These are phyloP conservation scores for Apantesis nais DNA, from an alignment of 2,888 invertebrate species.

Conservation along the genomic window DNA sequence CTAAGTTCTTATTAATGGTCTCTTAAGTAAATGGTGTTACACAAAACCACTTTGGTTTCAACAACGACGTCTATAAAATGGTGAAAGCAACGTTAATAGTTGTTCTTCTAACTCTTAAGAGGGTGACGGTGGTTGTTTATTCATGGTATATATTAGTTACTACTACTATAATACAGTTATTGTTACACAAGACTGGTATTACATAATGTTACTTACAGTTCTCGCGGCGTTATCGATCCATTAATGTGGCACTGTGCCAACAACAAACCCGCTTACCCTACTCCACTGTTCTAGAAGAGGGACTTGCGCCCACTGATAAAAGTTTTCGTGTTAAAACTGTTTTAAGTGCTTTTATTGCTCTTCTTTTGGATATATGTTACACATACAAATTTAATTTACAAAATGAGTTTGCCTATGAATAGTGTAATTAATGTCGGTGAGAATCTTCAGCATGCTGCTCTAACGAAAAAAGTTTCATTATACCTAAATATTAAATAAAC, in stretches of 20 bases:
- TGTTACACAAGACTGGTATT: conserved; percentile 63
- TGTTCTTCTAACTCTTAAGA: conserved; percentile 36
- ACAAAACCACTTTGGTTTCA: conserved; percentile 29
- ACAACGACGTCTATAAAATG: neutral
- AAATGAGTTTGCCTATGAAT: no score
- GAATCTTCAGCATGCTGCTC: no score
- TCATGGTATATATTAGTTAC: conserved; percentile 26
- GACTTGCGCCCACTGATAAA: conserved; percentile 58
- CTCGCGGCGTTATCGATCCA: conserved; percentile 71
- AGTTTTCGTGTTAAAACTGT: conserved; percentile 63
- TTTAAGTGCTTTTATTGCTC: conserved; percentile 53
- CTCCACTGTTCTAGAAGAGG: conserved; percentile 62
- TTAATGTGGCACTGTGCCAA: conserved; percentile 78
- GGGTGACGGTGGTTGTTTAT: conserved; percentile 38
- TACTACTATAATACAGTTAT: conserved; percentile 53
- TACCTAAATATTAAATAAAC: neutral
- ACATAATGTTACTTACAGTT: conserved; percentile 71
- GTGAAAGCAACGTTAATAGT: conserved; percentile 31
- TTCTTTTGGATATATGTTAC: conserved; percentile 28
- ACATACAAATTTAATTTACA: conserved; percentile 19
- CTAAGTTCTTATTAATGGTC: conserved; percentile 25
- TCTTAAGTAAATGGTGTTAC: conserved; percentile 18
- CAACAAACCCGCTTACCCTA: conserved; percentile 66
- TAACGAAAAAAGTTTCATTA: no score
- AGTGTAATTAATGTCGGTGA: no score